These are phyloP conservation scores for Epinotia demarniana DNA, from an alignment of 2,888 invertebrate genomes.

Conservation along the genomic window DNA sequence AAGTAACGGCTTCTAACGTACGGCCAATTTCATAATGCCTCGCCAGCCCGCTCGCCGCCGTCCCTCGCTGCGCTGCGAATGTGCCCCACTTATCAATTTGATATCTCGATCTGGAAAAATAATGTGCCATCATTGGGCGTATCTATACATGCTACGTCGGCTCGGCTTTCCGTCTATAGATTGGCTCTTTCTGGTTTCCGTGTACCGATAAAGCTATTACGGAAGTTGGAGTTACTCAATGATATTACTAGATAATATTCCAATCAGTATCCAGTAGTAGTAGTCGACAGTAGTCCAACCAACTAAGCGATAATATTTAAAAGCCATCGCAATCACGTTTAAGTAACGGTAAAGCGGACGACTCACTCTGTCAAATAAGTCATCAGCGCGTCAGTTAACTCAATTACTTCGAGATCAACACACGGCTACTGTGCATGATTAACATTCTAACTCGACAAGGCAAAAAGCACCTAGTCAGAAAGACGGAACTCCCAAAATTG, in stretches of 20 bases:
- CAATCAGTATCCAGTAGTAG: conserved; percentile 23
- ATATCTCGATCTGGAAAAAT: conserved; percentile 81
- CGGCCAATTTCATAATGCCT: conserved; percentile 85
- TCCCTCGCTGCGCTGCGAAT: conserved; percentile 63
- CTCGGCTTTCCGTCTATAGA: conserved; percentile 29
- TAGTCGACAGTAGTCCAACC: conserved; percentile 31
- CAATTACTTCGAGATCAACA: conserved; percentile 84
- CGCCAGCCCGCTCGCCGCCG: conserved; percentile 65
- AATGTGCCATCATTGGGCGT: conserved; percentile 70
- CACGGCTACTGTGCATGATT: conserved; percentile 81
- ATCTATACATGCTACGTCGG: conserved; percentile 55
- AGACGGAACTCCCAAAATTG: conserved; percentile 66
- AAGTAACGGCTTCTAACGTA: conserved; percentile 83
- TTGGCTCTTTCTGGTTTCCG: conserved; percentile 24
- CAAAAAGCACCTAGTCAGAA: conserved; percentile 62
- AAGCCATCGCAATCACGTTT: conserved; percentile 51
- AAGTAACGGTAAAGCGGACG: conserved; percentile 70
- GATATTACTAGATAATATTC: conserved; percentile 37
- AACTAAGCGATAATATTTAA: conserved; percentile 34
- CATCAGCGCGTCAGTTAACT: conserved; percentile 83
- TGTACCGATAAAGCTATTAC: conserved; percentile 27
- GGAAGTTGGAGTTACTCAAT: conserved; percentile 22
- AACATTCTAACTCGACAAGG: conserved; percentile 58
- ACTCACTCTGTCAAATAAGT: conserved; percentile 82
- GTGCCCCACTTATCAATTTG: conserved; percentile 84